Percentiles rank a stretch among this genome's conserved stretches.
phyloP scores from a whole-genome alignment of 2,113 vertebrate genomes.

The Oncorhynchus masou region DNA sequence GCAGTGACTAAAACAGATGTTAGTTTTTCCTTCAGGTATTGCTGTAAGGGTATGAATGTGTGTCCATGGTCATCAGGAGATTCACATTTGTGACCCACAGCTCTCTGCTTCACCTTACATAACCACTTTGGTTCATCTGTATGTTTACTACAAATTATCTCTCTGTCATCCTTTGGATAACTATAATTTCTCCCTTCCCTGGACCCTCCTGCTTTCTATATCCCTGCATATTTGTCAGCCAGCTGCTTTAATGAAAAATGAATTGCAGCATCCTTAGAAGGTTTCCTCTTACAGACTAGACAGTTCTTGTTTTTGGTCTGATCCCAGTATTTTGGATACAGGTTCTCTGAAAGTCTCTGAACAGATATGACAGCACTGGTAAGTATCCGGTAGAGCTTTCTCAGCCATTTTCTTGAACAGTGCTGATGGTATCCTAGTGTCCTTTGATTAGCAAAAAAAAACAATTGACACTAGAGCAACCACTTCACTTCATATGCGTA shows the following conservation, averaged over 20 bases:
- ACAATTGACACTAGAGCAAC: no score
- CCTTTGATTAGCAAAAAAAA: neutral
- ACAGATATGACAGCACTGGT: constrained; percentile 43
- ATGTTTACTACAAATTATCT: constrained; percentile 11
- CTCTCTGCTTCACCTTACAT: constrained; percentile 29
- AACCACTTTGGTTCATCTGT: neutral
- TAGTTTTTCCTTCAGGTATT: constrained; percentile 29
- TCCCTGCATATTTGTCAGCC: constrained; percentile 21
- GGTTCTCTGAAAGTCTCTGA: constrained; percentile 46
- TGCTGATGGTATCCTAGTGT: neutral
- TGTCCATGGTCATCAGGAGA: constrained; percentile 27
- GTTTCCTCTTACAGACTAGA: constrained; percentile 35
- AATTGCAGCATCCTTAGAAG: rapidly evolving
- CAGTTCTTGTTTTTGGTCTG: constrained; percentile 31
- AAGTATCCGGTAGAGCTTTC: neutral
- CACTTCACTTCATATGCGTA: no score
- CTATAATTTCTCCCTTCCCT: neutral
- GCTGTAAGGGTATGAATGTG: constrained; percentile 40
- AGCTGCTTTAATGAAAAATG: constrained; percentile 14
- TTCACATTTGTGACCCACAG: constrained; percentile 38
- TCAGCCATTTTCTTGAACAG: constrained; percentile 5
- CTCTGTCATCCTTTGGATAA: neutral
- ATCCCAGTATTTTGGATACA: constrained; percentile 41
- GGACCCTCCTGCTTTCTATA: neutral
- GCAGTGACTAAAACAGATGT: neutral